Evolutionary conservation across 2,797 vertebrate species (phyloP).

Genomic region (Cossypha heuglini): DNA sequence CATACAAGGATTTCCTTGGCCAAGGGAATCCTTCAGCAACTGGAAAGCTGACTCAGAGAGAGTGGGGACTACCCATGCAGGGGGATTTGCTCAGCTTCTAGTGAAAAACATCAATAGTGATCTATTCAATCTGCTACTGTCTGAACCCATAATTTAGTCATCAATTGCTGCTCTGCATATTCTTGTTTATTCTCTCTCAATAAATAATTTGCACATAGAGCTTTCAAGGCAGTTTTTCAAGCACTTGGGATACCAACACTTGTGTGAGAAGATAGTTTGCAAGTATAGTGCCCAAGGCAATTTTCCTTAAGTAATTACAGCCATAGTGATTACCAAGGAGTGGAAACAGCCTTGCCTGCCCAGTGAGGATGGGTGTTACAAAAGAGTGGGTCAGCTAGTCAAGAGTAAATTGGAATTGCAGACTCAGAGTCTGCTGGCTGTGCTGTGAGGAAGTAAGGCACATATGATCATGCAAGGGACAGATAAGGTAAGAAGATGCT

Average conservation of each 20-base stretch:
- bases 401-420: no score
- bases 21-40: background rate
- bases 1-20: background rate
- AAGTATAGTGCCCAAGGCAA: no score
- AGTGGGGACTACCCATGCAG: rapidly evolving
- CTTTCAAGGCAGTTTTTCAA: background rate
- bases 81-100: background rate
- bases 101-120: background rate
- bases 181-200: background rate
- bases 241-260: background rate
- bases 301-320: no score
- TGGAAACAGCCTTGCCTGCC: no score
- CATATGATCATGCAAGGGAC: no score
- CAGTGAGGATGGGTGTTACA: no score
- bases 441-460: no score
- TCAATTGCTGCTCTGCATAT: background rate
- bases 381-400: no score
- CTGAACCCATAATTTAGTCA: background rate
- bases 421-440: no score
- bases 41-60: background rate
- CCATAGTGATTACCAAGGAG: no score
- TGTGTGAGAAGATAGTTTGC: no score
- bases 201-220: background rate
- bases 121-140: background rate
- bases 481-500: no score